Evolutionary conservation across 2,113 vertebrate genomes (phyloP).

Genomic region (Physeter macrocephalus): DNA sequence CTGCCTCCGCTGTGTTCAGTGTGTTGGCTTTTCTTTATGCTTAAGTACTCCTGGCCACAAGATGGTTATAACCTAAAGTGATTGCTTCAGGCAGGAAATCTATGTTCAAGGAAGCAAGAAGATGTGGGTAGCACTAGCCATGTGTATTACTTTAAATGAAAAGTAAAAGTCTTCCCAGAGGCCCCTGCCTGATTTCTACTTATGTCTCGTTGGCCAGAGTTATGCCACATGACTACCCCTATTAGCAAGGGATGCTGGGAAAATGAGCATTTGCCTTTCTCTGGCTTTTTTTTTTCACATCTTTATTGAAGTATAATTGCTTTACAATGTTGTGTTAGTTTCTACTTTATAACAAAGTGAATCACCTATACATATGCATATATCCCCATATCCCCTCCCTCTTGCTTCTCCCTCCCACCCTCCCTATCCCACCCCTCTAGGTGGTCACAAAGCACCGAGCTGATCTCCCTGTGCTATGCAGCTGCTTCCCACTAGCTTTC

Average conservation of each 20-base stretch:
- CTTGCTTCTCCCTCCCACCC: too few relatives aligned
- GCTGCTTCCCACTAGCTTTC: too few relatives aligned
- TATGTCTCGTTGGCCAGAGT: background rate
- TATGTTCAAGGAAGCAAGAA: background rate
- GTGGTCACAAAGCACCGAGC: too few relatives aligned
- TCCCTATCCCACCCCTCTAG: too few relatives aligned
- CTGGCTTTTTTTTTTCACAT: background rate
- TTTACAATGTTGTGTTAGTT: too few relatives aligned
- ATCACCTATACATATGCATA: too few relatives aligned
- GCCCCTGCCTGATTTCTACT: background rate
- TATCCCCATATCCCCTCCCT: too few relatives aligned
- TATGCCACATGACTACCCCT: background rate
- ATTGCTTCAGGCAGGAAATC: background rate
- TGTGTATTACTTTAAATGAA: background rate
- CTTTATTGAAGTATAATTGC: too few relatives aligned
- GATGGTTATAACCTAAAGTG: background rate
- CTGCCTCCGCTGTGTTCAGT: background rate
- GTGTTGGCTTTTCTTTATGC: background rate
- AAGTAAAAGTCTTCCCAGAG: background rate
- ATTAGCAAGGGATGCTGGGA: background rate
- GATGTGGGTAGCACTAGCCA: background rate
- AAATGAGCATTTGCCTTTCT: background rate
- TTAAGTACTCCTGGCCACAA: background rate
- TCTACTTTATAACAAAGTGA: too few relatives aligned
- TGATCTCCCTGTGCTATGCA: too few relatives aligned